Evolutionary conservation across 2,888 invertebrate species (phyloP).

Genomic region (Deilephila porcellus): DNA sequence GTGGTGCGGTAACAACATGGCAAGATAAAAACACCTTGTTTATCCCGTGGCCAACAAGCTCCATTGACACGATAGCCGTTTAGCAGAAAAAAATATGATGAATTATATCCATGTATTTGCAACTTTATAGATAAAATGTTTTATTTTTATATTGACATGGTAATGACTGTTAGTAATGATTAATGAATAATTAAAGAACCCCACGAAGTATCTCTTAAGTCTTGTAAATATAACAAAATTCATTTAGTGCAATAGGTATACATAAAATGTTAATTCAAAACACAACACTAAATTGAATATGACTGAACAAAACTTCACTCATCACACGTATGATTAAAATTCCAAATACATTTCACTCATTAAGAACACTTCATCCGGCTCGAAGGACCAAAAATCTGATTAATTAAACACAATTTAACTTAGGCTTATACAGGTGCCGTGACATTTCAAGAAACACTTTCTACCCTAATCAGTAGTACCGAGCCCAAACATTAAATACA

Average conservation of each 20-base stretch:
- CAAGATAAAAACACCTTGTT: slow-evolving; percentile 1
- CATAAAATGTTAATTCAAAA: too few species aligned
- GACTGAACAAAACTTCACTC: too few species aligned
- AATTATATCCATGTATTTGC: not conserved
- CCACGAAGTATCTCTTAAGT: too few species aligned
- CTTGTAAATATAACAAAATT: too few species aligned
- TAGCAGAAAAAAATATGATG: not conserved
- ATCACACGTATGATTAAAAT: too few species aligned
- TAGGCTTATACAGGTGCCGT: not conserved
- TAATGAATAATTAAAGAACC: too few species aligned
- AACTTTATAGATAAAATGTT: not conserved
- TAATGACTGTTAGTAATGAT: too few species aligned
- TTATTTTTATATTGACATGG: too few species aligned
- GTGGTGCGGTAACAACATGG: not conserved
- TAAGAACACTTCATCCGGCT: too few species aligned
- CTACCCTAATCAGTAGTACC: not conserved
- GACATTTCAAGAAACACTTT: not conserved
- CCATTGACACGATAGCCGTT: not conserved
- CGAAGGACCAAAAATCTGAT: not conserved
- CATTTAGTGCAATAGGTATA: too few species aligned
- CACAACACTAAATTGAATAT: too few species aligned
- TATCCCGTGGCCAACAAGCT: not conserved
- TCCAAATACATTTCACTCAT: too few species aligned
- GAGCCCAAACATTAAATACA: not conserved
- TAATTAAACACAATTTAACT: not conserved